Evolutionary conservation across 2,113 vertebrate genomes (phyloP), one percentile per base, ranked within the genome.

Genomic region (Indicator maculatus): DNA sequence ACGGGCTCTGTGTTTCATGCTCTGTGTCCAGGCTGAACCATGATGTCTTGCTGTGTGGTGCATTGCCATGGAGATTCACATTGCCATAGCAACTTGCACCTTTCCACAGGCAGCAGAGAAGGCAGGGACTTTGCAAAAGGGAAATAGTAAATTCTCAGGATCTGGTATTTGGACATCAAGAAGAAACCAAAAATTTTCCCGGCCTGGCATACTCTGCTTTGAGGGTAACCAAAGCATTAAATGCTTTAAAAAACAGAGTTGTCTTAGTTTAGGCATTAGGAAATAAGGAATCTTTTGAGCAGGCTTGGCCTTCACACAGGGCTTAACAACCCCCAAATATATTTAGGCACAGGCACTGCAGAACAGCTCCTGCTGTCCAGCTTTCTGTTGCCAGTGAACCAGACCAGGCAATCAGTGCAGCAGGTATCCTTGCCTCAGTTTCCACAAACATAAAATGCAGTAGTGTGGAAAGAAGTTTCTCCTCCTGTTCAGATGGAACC

Each of bases 1-100:
- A 3, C 20, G 3, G 72, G 75, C 20, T 4, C 8, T 23, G n/a
- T 1, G 26, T 18, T 67, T 10, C 2, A 3, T 27, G 87, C 47
- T 55, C 70, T 6, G 30, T 59, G 86, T 53, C 76, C 9, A 2
- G 6, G 53, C 44, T 84, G 83, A 70, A 86, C 80, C 6, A 2
- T 2, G 38, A 67, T 73, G 60, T 33, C 61, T 75, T 45, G 79
- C 64, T 67, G 33, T 20, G 41, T 28, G 71, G 38, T 44, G 64
- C 56, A 63, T 85, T 44, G 67, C 90, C 75, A 93, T 94, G 91
- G 95, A 95, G 92, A 89, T 86, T 4, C 7, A 11, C 27, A 69
- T 96, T 88, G 73, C 94, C 93, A 94, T 94, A 80, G 95, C 93
- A 96, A 97, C 95, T 38, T 21, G 19, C 31, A 75, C 83, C 87